Evolutionary conservation across 2,888 invertebrate species (phyloP).

Genomic region (Eilema depressum): DNA sequence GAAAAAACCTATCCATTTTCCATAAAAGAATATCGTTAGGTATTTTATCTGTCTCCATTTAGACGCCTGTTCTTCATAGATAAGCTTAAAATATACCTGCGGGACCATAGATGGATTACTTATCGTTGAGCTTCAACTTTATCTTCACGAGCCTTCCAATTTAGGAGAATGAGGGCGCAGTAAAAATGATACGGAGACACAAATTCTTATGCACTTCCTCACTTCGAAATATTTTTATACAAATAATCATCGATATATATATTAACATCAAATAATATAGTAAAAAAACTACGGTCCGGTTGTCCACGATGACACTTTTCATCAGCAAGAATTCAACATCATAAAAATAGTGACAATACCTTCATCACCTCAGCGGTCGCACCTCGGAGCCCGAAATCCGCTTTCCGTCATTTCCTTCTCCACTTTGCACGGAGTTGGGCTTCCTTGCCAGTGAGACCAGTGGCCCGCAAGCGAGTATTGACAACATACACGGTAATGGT

Average conservation of each 20-base stretch:
- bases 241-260: too few species aligned
- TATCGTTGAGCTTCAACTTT: background rate
- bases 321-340: too few species aligned
- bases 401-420: too few species aligned
- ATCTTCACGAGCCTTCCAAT: slow-evolving; percentile 4
- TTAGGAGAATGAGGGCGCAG: background rate
- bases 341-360: too few species aligned
- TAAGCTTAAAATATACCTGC: background rate
- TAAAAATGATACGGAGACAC: background rate
- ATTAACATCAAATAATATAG: too few species aligned
- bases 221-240: background rate
- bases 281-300: background rate
- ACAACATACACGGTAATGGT: too few species aligned
- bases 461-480: too few species aligned
- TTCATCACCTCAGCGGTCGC: too few species aligned
- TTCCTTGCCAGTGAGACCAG: too few species aligned
- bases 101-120: background rate
- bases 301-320: background rate
- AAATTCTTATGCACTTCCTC: background rate
- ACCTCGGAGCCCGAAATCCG: too few species aligned
- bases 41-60: background rate
- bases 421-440: too few species aligned
- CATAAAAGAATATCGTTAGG: background rate
- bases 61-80: slow-evolving; percentile 1
- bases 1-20: too few species aligned